Evolutionary conservation across 2,888 invertebrate genomes (phyloP).

Genomic region (Agrotis segetum): DNA sequence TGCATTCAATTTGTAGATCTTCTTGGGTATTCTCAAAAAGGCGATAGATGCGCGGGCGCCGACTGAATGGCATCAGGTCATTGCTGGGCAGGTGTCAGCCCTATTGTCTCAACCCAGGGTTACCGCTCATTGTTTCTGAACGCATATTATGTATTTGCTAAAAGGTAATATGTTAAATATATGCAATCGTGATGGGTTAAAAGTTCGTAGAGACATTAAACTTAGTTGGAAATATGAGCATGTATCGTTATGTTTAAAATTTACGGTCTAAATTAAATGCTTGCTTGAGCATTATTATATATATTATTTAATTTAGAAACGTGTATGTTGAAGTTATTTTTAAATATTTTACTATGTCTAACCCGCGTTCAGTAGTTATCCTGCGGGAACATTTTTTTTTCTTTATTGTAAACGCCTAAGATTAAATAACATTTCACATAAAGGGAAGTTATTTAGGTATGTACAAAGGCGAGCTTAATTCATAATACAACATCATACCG

Average conservation of each 20-base stretch:
- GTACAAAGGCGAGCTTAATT: too few species aligned
- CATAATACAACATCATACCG: too few species aligned
- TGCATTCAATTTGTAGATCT: slow-evolving; percentile 53
- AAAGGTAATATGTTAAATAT: slow-evolving; percentile 48
- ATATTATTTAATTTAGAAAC: slow-evolving; percentile 19
- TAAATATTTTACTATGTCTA: background rate
- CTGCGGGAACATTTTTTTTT: too few species aligned
- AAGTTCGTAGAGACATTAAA: slow-evolving; percentile 48
- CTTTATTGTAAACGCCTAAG: too few species aligned
- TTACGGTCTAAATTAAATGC: slow-evolving; percentile 40
- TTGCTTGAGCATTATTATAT: slow-evolving; percentile 25
- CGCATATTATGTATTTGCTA: slow-evolving; percentile 12
- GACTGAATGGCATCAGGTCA: slow-evolving; percentile 60
- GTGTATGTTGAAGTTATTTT: slow-evolving; percentile 10
- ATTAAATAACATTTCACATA: too few species aligned
- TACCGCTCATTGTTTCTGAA: slow-evolving; percentile 52
- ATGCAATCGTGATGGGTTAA: slow-evolving; percentile 54
- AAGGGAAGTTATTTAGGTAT: too few species aligned
- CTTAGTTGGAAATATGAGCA: slow-evolving; percentile 27
- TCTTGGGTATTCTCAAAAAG: slow-evolving; percentile 60
- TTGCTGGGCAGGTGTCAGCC: slow-evolving; percentile 69
- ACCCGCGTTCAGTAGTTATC: too few species aligned
- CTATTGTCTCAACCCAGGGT: slow-evolving; percentile 67
- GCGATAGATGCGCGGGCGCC: slow-evolving; percentile 64
- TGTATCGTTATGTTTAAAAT: slow-evolving; percentile 26